A percentile compares a stretch with the other conserved stretches of the same genome.
phyloP scores from a whole-genome alignment of 2,797 vertebrate genomes.

The Halcyon leucocephala region DNA sequence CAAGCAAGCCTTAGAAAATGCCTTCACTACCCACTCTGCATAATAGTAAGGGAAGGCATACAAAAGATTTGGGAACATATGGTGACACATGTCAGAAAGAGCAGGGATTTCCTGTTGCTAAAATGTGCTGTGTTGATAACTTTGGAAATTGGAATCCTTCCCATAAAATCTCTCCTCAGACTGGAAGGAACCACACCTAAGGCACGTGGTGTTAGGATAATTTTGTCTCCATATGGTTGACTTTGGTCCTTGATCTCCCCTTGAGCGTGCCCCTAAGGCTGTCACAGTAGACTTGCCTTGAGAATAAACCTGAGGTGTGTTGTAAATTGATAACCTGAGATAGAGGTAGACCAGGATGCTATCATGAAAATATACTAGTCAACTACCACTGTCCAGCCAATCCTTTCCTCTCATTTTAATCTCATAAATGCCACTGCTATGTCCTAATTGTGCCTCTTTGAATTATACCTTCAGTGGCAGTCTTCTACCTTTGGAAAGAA shows the following conservation, averaged over 20 bases:
- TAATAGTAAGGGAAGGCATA: neutral
- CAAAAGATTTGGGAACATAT: fast-evolving
- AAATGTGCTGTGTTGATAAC: neutral
- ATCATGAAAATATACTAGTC: neutral
- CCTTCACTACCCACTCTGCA: neutral
- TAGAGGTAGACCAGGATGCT: neutral
- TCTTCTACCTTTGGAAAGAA: neutral
- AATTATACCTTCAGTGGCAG: neutral
- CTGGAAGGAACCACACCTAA: neutral
- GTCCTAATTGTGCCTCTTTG: neutral
- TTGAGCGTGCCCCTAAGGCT: neutral
- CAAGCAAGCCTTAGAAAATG: neutral
- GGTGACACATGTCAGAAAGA: neutral
- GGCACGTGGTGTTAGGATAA: neutral
- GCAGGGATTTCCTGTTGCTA: neutral
- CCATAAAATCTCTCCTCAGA: neutral
- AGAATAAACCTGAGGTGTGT: neutral
- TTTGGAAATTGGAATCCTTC: neutral
- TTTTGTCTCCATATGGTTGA: neutral
- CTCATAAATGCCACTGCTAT: neutral
- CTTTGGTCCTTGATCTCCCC: neutral
- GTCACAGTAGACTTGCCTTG: neutral
- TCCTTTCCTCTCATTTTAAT: neutral
- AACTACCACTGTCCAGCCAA: neutral
- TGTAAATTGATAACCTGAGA: neutral